These are phyloP conservation scores for Tachina grossa DNA, from an alignment of 2,888 invertebrate genomes.

Conservation along the genomic window DNA sequence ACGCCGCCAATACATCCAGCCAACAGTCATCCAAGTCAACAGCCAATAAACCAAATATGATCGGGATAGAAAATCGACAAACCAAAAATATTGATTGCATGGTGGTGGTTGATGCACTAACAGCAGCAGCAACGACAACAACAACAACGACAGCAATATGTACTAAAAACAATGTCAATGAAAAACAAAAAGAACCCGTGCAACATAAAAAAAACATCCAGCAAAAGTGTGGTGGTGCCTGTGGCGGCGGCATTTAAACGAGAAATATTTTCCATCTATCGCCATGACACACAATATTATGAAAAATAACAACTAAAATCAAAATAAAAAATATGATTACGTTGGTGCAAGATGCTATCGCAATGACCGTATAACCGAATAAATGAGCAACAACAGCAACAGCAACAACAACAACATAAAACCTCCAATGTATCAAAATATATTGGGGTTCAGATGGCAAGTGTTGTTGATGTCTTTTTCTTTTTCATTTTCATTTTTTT, in stretches of 20 bases:
- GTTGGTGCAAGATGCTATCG: slow-evolving; percentile 66
- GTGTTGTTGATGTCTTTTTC: slow-evolving; percentile 63
- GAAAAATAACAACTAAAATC: slow-evolving; percentile 44
- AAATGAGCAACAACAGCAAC: slow-evolving; percentile 33
- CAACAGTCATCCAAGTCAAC: slow-evolving; percentile 2
- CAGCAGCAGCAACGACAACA: slow-evolving; percentile 13
- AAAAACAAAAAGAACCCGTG: slow-evolving; percentile 9
- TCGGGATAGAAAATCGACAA: slow-evolving; percentile 56
- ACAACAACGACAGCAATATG: neutral
- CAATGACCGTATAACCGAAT: slow-evolving; percentile 64
- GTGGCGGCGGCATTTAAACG: slow-evolving; percentile 58
- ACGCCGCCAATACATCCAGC: slow-evolving; percentile 62
- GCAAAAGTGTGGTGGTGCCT: slow-evolving; percentile 37
- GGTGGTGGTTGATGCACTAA: slow-evolving; percentile 46
- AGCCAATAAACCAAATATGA: slow-evolving; percentile 69
- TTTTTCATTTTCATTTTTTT: neutral
- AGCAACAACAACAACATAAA: slow-evolving; percentile 32
- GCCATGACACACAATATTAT: slow-evolving; percentile 66
- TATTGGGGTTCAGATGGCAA: slow-evolving; percentile 62
- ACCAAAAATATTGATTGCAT: slow-evolving; percentile 53
- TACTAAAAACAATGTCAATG: neutral
- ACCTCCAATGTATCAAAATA: slow-evolving; percentile 47
- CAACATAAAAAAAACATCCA: slow-evolving; percentile 41
- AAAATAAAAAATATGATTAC: slow-evolving; percentile 64
- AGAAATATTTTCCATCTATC: slow-evolving; percentile 52